Evolutionary conservation across 2,113 vertebrate species (phyloP).

Genomic region (Chitala chitala): DNA sequence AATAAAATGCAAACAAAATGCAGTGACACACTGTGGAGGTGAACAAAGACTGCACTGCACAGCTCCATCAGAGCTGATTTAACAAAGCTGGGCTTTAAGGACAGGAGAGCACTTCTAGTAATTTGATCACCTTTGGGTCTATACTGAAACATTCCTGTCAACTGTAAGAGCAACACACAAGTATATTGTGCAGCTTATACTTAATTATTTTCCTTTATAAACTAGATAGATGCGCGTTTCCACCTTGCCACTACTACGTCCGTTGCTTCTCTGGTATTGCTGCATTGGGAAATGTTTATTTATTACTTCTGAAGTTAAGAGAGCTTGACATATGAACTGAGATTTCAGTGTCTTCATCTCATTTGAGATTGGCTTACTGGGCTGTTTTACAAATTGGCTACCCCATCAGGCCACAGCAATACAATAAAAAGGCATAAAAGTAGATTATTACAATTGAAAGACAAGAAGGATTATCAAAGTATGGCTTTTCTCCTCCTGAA

Average conservation of each 20-base stretch:
- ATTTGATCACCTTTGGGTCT: not conserved
- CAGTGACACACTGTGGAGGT: no score
- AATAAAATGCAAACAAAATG: no score
- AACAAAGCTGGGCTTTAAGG: no score
- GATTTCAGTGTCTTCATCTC: not conserved
- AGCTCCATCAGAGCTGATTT: no score
- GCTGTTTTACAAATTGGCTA: not conserved
- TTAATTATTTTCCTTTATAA: not conserved
- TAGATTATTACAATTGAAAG: not conserved
- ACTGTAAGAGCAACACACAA: not conserved
- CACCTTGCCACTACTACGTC: not conserved
- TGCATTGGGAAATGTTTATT: not conserved
- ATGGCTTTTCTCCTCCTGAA: not conserved
- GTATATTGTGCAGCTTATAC: no score
- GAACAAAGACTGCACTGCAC: no score
- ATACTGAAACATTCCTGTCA: no score
- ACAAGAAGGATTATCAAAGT: constrained; percentile 3
- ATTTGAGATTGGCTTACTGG: not conserved
- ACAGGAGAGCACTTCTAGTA: not conserved
- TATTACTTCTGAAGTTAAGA: not conserved
- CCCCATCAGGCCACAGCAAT: not conserved
- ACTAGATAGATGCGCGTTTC: not conserved
- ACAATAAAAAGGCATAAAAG: not conserved
- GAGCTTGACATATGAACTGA: not conserved
- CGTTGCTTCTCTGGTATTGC: not conserved